Evolutionary conservation across 2,888 invertebrate species (phyloP), one percentile per base, ranked within the genome.

Genomic region (Ectropis crepuscularia): DNA sequence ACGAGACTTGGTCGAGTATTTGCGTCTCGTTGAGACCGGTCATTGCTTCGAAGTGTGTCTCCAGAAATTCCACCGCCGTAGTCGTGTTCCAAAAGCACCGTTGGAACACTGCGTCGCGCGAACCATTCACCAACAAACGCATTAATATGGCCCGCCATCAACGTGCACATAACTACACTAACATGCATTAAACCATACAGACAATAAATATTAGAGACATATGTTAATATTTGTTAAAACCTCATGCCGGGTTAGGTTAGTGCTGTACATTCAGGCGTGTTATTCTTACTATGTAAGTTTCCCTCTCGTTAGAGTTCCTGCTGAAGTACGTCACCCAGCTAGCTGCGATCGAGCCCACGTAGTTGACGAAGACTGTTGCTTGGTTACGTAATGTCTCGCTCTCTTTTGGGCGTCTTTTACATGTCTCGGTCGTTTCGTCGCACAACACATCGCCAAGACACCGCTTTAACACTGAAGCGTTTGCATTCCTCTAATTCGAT

Each of bases 271-370:
- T 41, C 37, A 46, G 46, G 39, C 47, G 16, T 50, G 41, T 47
- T 36, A 8, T 36, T 64, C 92, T 77, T 92, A 92, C 92, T 75
- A 90, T 78, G 72, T 91, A 88, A 53, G 89, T 85, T 65, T 90
- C 87, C 53, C 84, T 85, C 64, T 90, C 87, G 53, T 83, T 85
- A 69, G 88, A 88, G 75, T 86, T 81, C 73, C 74, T 82, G 61
- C 83, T 88, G 81, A 93, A 92, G 83, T 82, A 88, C 36, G 87
- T 83, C 76, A 90, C 88, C 87, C 89, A 89, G 75, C 90, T 90
- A 65, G 91, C 92, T 12, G 84, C 86, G 65, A 92, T 86, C 87
- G 88, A 87, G 69, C 93, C 93, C 70, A 92, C 82, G 77, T 92
- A 92, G 5, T 90, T 84, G 78, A 92, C 92, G 65, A 92, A 83